A percentile compares a stretch with the other conserved stretches of the same genome.
Conservation (phyloP, 1,140 invertebrate genomes). For the Brachionus plicatilis region DNA sequence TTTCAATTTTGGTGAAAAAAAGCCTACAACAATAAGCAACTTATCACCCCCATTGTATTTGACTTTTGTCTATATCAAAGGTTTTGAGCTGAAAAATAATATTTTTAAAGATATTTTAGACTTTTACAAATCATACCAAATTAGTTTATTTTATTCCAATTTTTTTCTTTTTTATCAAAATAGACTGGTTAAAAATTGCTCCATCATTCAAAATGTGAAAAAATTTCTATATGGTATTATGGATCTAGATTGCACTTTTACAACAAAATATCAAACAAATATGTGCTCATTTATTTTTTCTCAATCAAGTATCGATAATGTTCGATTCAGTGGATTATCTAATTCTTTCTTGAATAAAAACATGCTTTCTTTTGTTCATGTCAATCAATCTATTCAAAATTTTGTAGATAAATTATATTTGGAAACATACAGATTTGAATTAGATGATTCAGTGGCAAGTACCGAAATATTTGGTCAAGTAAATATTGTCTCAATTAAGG, state of each 20-base stretch:
- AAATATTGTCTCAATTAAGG: background rate
- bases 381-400: background rate
- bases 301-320: background rate
- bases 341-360: background rate
- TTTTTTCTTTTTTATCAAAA: background rate
- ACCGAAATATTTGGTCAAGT: background rate
- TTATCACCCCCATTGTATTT: background rate
- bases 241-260: background rate
- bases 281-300: background rate
- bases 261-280: background rate
- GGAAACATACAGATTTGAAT: background rate
- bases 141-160: background rate
- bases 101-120: background rate
- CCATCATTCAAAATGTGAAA: background rate
- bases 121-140: background rate
- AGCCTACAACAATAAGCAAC: background rate
- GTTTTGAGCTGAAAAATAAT: background rate
- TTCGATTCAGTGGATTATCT: background rate
- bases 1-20: background rate
- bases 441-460: background rate
- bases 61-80: background rate
- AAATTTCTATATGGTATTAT: background rate
- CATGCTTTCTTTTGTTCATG: background rate
- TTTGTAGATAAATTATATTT: background rate
- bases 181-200: background rate